Evolutionary conservation across 2,888 invertebrate genomes (phyloP), one percentile per base, ranked within the genome.

Genomic region (Aquatica leii): DNA sequence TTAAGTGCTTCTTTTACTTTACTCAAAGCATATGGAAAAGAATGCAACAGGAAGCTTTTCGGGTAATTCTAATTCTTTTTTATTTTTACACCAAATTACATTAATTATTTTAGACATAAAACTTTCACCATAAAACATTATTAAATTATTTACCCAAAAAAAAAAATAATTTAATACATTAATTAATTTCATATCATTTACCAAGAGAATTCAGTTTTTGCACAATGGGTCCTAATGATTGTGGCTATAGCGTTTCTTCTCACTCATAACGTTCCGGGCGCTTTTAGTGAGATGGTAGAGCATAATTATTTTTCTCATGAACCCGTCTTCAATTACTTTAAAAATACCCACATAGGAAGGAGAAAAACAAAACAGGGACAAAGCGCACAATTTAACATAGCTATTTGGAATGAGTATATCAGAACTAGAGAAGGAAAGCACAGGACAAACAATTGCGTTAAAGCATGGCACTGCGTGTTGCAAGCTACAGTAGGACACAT

Each of bases 401-500:
- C 37, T 37, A 37, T 37, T 37, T 37, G 37, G 11, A 37, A 37
- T 37, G 37, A 5, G 37, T 24, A 24, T 24, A 24, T 4, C 24
- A 24, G 6, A 2, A 37, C 37, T 37, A 4, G 4, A 37, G 37
- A 37, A 37, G 11, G 37, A 12, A 11, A 24, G 11, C 11, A 37
- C 11, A 37, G 4, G 37, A 37, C 37, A 37, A 37, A 37, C 37
- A 37, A 37, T 11, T 37, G 37, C 37, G 37, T 37, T 37, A 2
- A 37, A 37, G 11, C 37, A 11, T 37, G 11, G 12, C 37, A 37
- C 37, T 9, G 37, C 37, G 37, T 11, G 37, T 37, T 37, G 4
- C 37, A 37, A 37, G 37, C 37, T 37, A 37, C 37, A 37, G 37
- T 37, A 37, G 37, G 37, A 37, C 37, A 37, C 37, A 37, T 11